phyloP scores from a whole-genome alignment of 2,113 vertebrate genomes.

The Nipponia nippon region DNA sequence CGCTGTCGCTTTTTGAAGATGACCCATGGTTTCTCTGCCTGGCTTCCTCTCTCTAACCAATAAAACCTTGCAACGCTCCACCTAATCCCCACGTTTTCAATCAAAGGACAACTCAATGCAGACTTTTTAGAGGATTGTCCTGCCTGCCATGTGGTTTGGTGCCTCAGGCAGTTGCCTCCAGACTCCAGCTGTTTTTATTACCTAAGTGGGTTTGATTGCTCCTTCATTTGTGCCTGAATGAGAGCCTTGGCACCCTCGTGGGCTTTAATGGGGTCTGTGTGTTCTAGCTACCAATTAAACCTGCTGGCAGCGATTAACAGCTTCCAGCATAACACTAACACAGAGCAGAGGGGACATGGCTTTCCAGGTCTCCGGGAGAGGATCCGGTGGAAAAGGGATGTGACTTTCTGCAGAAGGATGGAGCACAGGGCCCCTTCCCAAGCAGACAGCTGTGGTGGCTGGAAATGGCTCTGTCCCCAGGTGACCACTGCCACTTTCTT shows the following conservation, averaged over 20 bases:
- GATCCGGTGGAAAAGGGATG: background rate
- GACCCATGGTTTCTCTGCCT: background rate
- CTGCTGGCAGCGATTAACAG: conserved; percentile 1
- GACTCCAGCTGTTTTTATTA: conserved; percentile 62
- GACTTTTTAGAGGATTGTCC: background rate
- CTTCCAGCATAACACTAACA: background rate
- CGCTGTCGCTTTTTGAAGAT: background rate
- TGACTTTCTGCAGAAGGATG: fast-evolving
- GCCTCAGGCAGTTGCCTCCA: conserved; percentile 47
- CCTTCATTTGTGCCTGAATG: conserved; percentile 29
- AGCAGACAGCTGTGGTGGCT: background rate
- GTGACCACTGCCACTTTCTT: background rate
- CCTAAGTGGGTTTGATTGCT: conserved; percentile 57
- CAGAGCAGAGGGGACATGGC: background rate
- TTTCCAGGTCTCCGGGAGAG: background rate
- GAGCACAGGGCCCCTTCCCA: background rate
- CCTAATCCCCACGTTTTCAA: background rate
- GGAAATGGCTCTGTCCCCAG: background rate
- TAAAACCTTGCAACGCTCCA: fast-evolving
- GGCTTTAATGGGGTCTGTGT: conserved; percentile 42
- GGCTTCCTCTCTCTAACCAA: background rate
- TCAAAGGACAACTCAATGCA: background rate
- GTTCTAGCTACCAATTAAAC: conserved; percentile 37
- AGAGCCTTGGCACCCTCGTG: conserved; percentile 41
- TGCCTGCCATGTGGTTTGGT: conserved; percentile 32